phyloP scores from a whole-genome alignment of 2,797 vertebrate genomes.

The Pseudochirops cupreus region DNA sequence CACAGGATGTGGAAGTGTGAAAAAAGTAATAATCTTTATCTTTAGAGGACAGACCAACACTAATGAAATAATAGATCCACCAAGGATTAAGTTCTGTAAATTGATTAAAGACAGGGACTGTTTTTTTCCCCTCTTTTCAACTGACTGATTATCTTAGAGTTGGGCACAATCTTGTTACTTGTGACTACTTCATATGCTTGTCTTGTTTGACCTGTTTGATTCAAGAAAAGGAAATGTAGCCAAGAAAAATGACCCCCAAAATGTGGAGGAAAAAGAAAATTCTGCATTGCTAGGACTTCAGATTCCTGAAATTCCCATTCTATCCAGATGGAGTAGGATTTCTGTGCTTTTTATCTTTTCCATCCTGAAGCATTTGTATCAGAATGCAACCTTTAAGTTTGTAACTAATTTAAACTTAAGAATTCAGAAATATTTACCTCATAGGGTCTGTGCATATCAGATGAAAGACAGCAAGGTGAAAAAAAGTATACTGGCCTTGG shows the following conservation, averaged over 20 bases:
- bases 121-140: not conserved
- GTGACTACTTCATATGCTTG: not conserved
- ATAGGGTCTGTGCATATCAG: not conserved
- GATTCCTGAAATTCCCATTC: conserved; percentile 21
- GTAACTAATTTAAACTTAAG: conserved; percentile 33
- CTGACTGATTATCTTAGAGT: not conserved
- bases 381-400: not conserved
- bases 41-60: not conserved
- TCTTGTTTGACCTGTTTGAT: not conserved
- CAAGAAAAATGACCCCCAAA: not conserved
- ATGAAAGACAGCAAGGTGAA: not conserved
- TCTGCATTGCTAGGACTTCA: not conserved
- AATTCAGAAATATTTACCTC: not conserved
- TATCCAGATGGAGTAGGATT: not conserved
- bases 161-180: not conserved
- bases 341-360: conserved; percentile 40
- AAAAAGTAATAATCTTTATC: not conserved
- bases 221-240: not conserved
- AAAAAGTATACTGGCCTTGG: not conserved
- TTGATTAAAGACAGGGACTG: not conserved
- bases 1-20: not conserved
- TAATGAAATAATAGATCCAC: not conserved
- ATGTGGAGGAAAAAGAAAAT: not conserved
- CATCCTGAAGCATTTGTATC: conserved; percentile 17
- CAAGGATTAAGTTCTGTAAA: not conserved